Evolutionary conservation across 2,888 invertebrate genomes (phyloP), one percentile per base, ranked within the genome.

Genomic region (Cremastinae sp.): DNA sequence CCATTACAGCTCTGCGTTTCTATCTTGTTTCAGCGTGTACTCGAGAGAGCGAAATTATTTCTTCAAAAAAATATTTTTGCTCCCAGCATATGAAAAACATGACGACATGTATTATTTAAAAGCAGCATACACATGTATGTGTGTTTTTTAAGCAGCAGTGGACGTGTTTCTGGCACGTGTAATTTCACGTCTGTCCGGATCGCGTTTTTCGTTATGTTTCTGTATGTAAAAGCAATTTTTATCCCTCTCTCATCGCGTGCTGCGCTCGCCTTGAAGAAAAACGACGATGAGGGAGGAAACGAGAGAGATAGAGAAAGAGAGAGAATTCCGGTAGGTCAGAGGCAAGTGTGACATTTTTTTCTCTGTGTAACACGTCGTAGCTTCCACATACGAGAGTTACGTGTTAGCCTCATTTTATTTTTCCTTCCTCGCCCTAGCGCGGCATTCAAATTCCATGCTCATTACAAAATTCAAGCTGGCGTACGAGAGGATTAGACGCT

Each of bases 361-460:
- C 14, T 28, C 16, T 47, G 18, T 36, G 70, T 36, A 36, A 54
- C 51, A 49, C 34, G 16, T 58, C 47, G 10, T 58, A 58, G 41
- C 16, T 28, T 20, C 38, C 18, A 28, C 38, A 36, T 22, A 58
- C 45, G 2, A 14, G 68, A 51, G 43, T 45, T 41, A 41, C 43
- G 64, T 66, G 66, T 78, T 70, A 64, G 45, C 36, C 56, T 41
- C 20, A 41, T 49, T 58, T 51, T 20, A 18, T 62, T 53, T 41
- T 64, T 64, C 38, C 14, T 14, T 41, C 16, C 59, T 65, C 20
- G 45, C 36, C 36, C 41, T 62, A 36, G 34, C 69, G 53, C 36
- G 62, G 59, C 69, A 69, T 78, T 78, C 64, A 75, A 78, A 78
- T 78, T 73, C 28, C 65, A 64, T 73, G 54, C 78, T 71, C 75